These are phyloP conservation scores for Synanthedon andrenaeformis DNA, from an alignment of 2,888 invertebrate genomes.

Conservation along the genomic window DNA sequence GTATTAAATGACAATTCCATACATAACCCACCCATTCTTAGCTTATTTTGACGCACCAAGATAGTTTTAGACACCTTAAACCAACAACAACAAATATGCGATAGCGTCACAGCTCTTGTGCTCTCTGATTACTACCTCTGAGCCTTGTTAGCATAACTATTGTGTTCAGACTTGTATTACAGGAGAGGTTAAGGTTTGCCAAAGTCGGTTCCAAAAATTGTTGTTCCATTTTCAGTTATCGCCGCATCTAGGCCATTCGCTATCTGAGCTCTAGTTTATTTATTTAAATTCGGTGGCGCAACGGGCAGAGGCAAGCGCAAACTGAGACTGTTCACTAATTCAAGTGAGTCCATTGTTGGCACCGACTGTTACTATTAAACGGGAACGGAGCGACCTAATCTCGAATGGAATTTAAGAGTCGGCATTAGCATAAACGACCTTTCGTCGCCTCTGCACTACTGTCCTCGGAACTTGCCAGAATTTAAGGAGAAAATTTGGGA, in stretches of 20 bases:
- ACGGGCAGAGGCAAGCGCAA: not conserved
- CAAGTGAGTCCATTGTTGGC: not conserved
- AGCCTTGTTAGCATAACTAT: too few species aligned
- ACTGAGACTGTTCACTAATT: not conserved
- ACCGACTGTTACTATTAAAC: not conserved
- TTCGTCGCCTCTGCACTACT: not conserved
- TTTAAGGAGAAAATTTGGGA: not conserved
- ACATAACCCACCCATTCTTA: too few species aligned
- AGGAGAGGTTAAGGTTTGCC: too few species aligned
- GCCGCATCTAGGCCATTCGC: not conserved
- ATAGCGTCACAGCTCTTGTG: too few species aligned
- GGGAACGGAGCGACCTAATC: slow-evolving; percentile 7
- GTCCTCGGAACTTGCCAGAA: not conserved
- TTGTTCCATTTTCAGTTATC: not conserved
- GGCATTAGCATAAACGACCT: slow-evolving; percentile 12
- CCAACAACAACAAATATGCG: too few species aligned
- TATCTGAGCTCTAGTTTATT: not conserved
- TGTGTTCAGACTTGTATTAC: too few species aligned
- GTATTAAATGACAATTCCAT: too few species aligned
- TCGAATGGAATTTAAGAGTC: slow-evolving; percentile 11
- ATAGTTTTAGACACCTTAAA: too few species aligned
- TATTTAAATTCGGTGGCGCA: not conserved
- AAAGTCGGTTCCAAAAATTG: too few species aligned
- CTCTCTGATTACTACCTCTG: too few species aligned
- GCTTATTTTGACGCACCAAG: too few species aligned